A percentile compares a stretch with the other conserved stretches of the same genome.
These are phyloP conservation scores for Pygoscelis adeliae DNA, from an alignment of 2,113 vertebrate genomes.

Conservation along the genomic window DNA sequence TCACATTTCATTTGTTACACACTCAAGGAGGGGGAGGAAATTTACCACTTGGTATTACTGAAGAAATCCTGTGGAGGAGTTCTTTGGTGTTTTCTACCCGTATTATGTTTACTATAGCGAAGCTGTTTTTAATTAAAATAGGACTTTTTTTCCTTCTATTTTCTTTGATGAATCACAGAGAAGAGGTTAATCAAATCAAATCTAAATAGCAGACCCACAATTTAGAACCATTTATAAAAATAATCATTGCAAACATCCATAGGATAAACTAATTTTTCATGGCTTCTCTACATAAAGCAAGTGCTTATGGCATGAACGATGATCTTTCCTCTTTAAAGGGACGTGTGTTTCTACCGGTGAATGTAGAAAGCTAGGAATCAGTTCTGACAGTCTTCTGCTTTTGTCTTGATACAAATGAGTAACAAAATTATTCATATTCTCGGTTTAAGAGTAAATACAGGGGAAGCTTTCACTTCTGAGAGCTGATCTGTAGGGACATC, in stretches of 20 bases:
- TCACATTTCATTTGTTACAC: neutral
- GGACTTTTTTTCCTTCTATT: neutral
- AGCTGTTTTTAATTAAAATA: neutral
- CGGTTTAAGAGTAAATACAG: neutral
- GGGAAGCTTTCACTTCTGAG: neutral
- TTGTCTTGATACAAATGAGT: neutral
- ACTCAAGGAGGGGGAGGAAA: neutral
- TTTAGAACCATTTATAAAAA: neutral
- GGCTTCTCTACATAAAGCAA: neutral
- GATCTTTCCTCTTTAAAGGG: too few relatives aligned
- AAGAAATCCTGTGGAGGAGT: neutral
- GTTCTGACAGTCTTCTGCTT: neutral
- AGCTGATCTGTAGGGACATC: neutral
- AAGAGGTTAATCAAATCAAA: neutral
- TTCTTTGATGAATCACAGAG: neutral
- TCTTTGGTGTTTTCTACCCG: neutral
- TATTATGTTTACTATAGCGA: neutral
- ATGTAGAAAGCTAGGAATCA: neutral
- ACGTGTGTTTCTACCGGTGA: fast-evolving
- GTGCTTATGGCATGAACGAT: fast-evolving
- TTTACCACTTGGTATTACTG: neutral
- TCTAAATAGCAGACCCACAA: neutral
- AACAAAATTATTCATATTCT: neutral
- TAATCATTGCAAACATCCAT: neutral
- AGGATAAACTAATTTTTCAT: neutral